Base-by-base conservation (phyloP, 2,797 vertebrate genomes). In the Brachyrhaphis roseni region DNA sequence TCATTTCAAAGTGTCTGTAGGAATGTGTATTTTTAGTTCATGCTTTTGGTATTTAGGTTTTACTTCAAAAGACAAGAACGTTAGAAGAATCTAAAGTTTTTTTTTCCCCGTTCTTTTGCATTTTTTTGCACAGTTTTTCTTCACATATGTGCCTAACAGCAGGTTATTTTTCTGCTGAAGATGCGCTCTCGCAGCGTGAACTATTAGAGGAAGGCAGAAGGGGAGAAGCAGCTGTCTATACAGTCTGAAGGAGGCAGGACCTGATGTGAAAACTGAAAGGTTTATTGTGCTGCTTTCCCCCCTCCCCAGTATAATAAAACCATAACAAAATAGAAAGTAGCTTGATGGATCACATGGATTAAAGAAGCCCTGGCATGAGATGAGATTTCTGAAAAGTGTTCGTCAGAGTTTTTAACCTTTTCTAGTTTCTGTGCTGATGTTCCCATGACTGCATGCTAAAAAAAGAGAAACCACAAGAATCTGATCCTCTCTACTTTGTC, bases 401-500 rank as follows among this genome's bases (percentile, higher is more conserved):
- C 28, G 36, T 26, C 16, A 31, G 6, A 45, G 10, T 82, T 75
- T 78, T 76, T 77, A 82, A 79, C 77, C 78, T 78, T 78, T 59
- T 31, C 59, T 79, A 53, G 74, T 82, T 66, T 70, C 68, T 2
- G 0, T 86, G 80, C 66, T 84, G 75, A 82, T 46, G 2, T 82
- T 87, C 84, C 87, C 87, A 87, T 79, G 77, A 72, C 72, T 72
- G 57, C 5, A 5, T 88, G 78, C 88, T 46, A 71, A 68, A 89
- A 83, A 90, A 82, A n/a, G 79, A 43, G 77, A 87, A 92, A 89
- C 89, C 92, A 90, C 90, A 86, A 92, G 77, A 90, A 91, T 90
- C 57, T 83, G 55, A 88, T 89, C 85, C 51, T 80, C 47, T 75
- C 70, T 78, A 46, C 89, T 92, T 86, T 87, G 76, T 80, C 85